Percentiles rank a stretch among this genome's conserved stretches.
Conservation (phyloP, 1,140 invertebrate genomes). For the Calephelis virginiensis region DNA sequence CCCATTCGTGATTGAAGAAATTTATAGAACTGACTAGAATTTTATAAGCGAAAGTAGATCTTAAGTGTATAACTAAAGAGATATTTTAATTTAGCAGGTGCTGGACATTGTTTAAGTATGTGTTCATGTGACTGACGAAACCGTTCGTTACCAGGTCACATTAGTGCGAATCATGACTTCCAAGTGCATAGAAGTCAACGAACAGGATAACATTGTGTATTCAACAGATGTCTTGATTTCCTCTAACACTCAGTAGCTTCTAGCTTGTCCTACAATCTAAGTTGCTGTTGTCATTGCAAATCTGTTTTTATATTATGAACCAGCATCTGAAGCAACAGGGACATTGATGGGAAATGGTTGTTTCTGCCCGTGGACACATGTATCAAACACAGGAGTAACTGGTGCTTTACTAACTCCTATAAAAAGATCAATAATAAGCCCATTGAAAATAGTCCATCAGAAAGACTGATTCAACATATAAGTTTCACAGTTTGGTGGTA, state of each 20-base stretch:
- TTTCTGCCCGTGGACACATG: too few relatives aligned
- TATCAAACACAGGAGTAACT: too few relatives aligned
- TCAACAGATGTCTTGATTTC: constrained; percentile 70
- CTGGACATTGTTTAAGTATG: constrained; percentile 61
- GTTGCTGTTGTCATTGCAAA: neutral
- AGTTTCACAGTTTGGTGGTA: too few relatives aligned
- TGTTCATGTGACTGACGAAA: constrained; percentile 61
- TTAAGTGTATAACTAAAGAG: constrained; percentile 45
- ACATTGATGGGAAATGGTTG: too few relatives aligned
- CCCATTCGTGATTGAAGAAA: neutral
- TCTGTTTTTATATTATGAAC: too few relatives aligned
- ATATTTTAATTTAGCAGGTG: constrained; percentile 43
- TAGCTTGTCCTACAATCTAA: constrained; percentile 14
- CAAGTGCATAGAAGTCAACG: constrained; percentile 72
- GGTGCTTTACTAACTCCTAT: too few relatives aligned
- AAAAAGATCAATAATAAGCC: too few relatives aligned
- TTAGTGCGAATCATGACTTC: constrained; percentile 66
- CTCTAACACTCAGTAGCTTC: constrained; percentile 32
- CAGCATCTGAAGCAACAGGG: too few relatives aligned
- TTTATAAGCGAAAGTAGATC: constrained; percentile 61
- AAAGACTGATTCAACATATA: too few relatives aligned
- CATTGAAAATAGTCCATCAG: too few relatives aligned
- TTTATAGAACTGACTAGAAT: constrained; percentile 34
- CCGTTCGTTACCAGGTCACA: constrained; percentile 71
- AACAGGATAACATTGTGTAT: constrained; percentile 74